These are phyloP conservation scores for Drosophila barbarae DNA, from an alignment of 2,888 invertebrate genomes.

Conservation along the genomic window DNA sequence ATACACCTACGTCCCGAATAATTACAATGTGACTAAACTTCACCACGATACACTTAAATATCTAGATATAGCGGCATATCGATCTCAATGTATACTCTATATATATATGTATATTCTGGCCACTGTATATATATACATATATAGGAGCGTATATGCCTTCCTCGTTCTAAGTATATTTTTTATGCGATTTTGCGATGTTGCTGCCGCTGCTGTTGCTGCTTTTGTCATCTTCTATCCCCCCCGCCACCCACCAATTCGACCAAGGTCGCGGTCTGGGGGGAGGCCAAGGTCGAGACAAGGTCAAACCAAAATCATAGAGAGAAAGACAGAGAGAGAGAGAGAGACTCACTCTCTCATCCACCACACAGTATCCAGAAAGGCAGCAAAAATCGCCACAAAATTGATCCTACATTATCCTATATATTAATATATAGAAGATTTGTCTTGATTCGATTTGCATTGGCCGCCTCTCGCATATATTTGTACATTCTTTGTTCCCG, in stretches of 20 bases:
- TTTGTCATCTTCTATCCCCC: neutral
- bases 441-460: conserved; percentile 27
- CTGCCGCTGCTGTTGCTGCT: conserved; percentile 15
- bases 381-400: conserved; percentile 41
- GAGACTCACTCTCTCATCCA: neutral
- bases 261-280: conserved; percentile 22
- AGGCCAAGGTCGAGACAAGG: conserved; percentile 31
- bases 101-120: conserved; percentile 29
- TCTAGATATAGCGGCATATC: conserved; percentile 54
- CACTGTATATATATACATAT: conserved; percentile 38
- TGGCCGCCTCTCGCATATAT: conserved; percentile 15
- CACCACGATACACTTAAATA: conserved; percentile 79
- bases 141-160: conserved; percentile 37
- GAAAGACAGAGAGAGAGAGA: neutral
- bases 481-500: conserved; percentile 16
- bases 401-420: conserved; percentile 22
- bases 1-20: conserved; percentile 80
- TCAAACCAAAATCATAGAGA: conserved; percentile 27
- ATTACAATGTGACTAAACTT: conserved; percentile 81
- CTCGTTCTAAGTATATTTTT: conserved; percentile 64
- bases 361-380: conserved; percentile 20
- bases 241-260: neutral
- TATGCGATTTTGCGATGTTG: conserved; percentile 71
- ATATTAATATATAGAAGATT: conserved; percentile 14
- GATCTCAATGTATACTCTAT: conserved; percentile 23